Base-by-base conservation (phyloP, 2,888 invertebrate genomes). In the Luperina nickerlii region DNA sequence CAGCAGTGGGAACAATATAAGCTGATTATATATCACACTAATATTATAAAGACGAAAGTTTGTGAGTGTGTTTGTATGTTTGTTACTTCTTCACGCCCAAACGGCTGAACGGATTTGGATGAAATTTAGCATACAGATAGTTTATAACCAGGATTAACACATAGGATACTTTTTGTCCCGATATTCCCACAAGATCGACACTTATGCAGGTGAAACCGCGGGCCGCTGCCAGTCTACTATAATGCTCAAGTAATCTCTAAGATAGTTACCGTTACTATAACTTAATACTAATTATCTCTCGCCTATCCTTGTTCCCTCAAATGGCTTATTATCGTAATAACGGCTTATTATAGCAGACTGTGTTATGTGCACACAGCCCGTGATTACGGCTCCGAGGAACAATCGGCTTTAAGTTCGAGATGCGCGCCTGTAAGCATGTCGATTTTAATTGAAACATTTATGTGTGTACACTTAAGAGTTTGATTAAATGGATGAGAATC, bases 321-420 rank as follows among this genome's bases (percentile, higher is more conserved):
- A 82, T 75, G 18, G 68, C 86, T 74, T 85, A 76, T 82, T 85
- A 79, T 42, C 57, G 57, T 57, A 71, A 71, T 71, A 42, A 71
- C 57, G 5, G 62, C 79, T 76, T 79, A 82, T 82, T 84, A 77
- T 60, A 60, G 57, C 82, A 78, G 65, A 71, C 76, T 85, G 76
- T 60, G 65, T 74, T 78, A 32, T 48, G 54, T 54, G 45, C 66
- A 15, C 48, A 27, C 32, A 38, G 18, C 32, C 57, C 51, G 57
- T 74, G 68, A 76, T 82, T 76, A 69, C 57, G 54, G 54, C 38
- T 63, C 24, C 7, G 1, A 54, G n/a, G 63, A 76, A 76, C 76
- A 85, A 82, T 84, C 20, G 78, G 18, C 51, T 27, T n/a, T 42
- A 9, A 48, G 67, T 27, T 78, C 57, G 38, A 73, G 48, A 57